phyloP scores from a whole-genome alignment of 2,797 vertebrate species.

The Echiichthys vipera region DNA sequence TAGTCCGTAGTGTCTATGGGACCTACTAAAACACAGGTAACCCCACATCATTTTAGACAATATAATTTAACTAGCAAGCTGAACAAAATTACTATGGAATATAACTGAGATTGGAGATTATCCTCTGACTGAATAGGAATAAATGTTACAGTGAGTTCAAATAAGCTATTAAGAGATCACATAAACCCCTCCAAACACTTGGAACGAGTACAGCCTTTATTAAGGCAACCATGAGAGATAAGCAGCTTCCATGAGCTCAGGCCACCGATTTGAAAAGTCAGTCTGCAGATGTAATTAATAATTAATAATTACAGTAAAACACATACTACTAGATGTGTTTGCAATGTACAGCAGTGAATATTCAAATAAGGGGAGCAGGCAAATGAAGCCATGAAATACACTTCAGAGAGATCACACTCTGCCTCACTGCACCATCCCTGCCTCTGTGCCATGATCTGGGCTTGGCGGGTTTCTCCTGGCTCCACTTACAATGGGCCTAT shows the following conservation, averaged over 20 bases:
- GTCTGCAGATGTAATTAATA: slow-evolving; percentile 35
- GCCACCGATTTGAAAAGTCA: slow-evolving; percentile 19
- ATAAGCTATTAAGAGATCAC: slow-evolving; percentile 3
- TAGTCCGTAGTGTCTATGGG: not conserved
- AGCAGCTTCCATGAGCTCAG: not conserved
- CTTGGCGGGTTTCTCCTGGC: slow-evolving; percentile 42
- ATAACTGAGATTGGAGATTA: not conserved
- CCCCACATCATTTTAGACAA: not conserved
- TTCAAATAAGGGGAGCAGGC: slow-evolving; percentile 22
- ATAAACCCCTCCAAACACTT: slow-evolving; percentile 10
- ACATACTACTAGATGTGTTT: slow-evolving; percentile 18
- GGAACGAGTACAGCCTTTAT: not conserved
- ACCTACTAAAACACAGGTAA: not conserved
- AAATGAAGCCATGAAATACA: slow-evolving; percentile 31
- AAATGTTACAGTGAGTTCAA: not conserved
- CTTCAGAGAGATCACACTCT: slow-evolving; percentile 15
- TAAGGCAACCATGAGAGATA: not conserved
- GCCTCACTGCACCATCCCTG: slow-evolving; percentile 31
- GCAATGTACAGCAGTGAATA: slow-evolving; percentile 8
- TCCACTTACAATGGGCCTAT: slow-evolving; percentile 26
- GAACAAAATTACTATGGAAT: not conserved
- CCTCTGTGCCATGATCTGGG: slow-evolving; percentile 18
- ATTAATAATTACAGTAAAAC: slow-evolving; percentile 35
- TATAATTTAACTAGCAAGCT: not conserved
- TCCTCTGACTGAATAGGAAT: not conserved